These are phyloP conservation scores for Syrista parreyssii DNA, from an alignment of 2,888 invertebrate species.

Conservation along the genomic window DNA sequence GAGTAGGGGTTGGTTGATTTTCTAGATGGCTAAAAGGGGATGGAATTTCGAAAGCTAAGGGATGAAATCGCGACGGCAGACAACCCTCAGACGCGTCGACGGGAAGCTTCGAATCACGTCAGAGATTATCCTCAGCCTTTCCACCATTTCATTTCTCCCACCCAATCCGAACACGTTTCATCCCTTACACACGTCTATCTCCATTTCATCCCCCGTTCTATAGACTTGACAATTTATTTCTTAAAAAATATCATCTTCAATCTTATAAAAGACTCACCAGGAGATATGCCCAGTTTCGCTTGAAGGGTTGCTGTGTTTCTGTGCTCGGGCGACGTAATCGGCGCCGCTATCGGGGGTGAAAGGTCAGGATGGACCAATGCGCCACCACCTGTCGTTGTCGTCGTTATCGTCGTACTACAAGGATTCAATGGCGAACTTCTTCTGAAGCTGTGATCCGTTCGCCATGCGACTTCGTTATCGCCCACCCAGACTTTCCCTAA, in stretches of 20 bases:
- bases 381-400: constrained; percentile 48
- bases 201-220: too few relatives aligned
- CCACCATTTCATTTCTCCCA: too few relatives aligned
- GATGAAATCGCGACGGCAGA: too few relatives aligned
- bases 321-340: constrained; percentile 58
- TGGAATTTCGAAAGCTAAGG: too few relatives aligned
- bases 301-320: constrained; percentile 56
- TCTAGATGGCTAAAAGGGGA: too few relatives aligned
- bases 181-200: too few relatives aligned
- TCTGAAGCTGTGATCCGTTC: constrained; percentile 57
- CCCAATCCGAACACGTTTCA: too few relatives aligned
- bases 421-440: constrained; percentile 50
- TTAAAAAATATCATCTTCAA: not conserved
- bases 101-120: too few relatives aligned
- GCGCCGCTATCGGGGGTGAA: constrained; percentile 58
- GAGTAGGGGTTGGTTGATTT: too few relatives aligned
- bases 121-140: too few relatives aligned
- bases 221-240: not conserved
- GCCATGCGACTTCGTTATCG: constrained; percentile 61
- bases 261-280: constrained; percentile 48
- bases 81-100: too few relatives aligned
- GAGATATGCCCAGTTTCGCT: constrained; percentile 58
- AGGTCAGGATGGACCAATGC: constrained; percentile 57
- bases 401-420: constrained; percentile 43
- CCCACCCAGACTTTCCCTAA: constrained; percentile 62